A percentile compares a stretch with the other conserved stretches of the same genome.
phyloP scores from a whole-genome alignment of 2,113 vertebrate species.

The Colossoma macropomum region DNA sequence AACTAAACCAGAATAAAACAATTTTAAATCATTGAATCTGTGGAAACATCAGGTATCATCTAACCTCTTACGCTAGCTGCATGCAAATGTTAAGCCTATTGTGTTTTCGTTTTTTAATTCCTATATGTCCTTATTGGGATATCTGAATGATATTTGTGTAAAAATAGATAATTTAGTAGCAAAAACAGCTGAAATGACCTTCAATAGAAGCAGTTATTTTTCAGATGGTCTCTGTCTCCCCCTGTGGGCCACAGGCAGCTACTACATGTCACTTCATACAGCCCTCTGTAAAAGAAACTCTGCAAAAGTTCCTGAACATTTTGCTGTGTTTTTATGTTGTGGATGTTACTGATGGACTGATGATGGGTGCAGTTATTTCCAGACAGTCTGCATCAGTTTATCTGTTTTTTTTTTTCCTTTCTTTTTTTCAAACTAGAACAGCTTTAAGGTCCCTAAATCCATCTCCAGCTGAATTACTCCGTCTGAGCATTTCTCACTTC shows the following conservation, averaged over 20 bases:
- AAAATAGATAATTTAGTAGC: background rate
- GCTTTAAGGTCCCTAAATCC: slow-evolving; percentile 20
- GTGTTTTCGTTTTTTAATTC: no score
- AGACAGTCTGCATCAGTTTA: background rate
- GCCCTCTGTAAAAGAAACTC: background rate
- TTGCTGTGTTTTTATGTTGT: background rate
- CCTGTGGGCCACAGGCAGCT: slow-evolving; percentile 49
- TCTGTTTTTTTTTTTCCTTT: background rate
- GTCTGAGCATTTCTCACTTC: background rate
- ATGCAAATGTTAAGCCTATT: no score
- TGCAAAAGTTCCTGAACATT: background rate
- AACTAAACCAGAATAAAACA: no score
- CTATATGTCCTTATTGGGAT: no score
- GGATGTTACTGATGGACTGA: background rate
- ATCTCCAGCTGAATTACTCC: slow-evolving; percentile 19
- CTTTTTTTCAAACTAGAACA: background rate
- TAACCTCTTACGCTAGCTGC: no score
- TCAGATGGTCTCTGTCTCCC: slow-evolving; percentile 69
- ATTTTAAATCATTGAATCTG: no score
- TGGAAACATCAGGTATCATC: no score
- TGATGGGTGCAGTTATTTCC: background rate
- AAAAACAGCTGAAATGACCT: background rate
- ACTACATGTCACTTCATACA: background rate
- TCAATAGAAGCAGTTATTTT: background rate
- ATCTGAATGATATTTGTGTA: no score